Evolutionary conservation across 2,797 vertebrate species (phyloP), one percentile per base, ranked within the genome.

Genomic region (Gambusia yucatana): DNA sequence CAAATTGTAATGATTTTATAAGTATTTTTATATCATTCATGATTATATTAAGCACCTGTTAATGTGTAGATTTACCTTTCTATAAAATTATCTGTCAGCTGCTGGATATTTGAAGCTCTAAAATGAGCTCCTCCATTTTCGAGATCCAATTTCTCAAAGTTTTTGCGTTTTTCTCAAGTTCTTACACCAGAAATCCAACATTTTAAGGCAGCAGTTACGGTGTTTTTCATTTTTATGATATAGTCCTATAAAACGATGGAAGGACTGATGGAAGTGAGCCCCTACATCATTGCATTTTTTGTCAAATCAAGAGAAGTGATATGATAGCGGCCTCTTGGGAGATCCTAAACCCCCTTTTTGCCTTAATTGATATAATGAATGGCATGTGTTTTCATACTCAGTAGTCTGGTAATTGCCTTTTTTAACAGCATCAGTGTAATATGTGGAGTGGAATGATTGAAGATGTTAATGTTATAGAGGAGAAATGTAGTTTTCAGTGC

Each of bases 351-450:
- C 91, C 91, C 93, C 94, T 93, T 87, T 95, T 95, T 95, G 89
- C 90, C 85, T 92, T 96, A 96, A 96, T 96, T 96, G 95, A 95
- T 95, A 91, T 95, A 95, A 96, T 95, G 94, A 96, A 95, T 92
- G 88, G 88, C 90, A 83, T 94, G 88, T 94, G 89, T 93, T 94
- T 92, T 88, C 92, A 89, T 92, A 90, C 92, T 94, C 93, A 88
- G 79, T 92, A 91, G 91, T 93, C 90, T 87, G 82, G 86, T 96
- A 96, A 96, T 96, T 96, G 95, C 94, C 94, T 90, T 95, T 94
- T 96, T 96, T 94, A 93, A 95, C 94, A 92, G 93, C 94, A 91
- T 94, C 92, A 91, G 90, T 94, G 90, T 90, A 94, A 91, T 93
- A 91, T 95, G 94, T 91, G 91, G 90, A 80, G 94, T 90, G 89